These are phyloP conservation scores for Cryptoleucopteryx plumbea DNA, from an alignment of 2,113 vertebrate genomes.

Conservation along the genomic window DNA sequence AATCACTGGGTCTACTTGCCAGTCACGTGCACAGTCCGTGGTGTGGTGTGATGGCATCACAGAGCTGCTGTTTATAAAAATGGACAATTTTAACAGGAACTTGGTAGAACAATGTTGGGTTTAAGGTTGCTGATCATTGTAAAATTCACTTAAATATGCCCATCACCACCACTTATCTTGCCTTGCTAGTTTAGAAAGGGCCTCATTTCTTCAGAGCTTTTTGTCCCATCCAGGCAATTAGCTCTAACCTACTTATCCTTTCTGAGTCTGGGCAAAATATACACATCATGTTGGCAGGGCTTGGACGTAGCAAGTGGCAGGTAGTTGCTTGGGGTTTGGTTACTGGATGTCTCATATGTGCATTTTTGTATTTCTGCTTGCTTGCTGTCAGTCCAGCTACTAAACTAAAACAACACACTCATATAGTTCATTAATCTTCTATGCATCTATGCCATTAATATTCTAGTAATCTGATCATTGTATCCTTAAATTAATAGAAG, in stretches of 20 bases:
- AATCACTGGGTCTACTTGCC: neutral
- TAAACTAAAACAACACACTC: neutral
- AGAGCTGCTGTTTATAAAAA: neutral
- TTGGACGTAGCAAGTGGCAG: neutral
- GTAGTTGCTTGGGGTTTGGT: neutral
- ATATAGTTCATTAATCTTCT: neutral
- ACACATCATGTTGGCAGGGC: neutral
- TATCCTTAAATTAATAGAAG: slow-evolving; percentile 19
- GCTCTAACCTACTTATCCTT: neutral
- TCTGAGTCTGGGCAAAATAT: neutral
- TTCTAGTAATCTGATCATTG: neutral
- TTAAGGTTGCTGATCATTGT: neutral
- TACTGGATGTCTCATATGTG: neutral
- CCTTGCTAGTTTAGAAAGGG: neutral
- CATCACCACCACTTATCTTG: neutral
- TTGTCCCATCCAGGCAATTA: neutral
- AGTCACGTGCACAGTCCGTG: neutral
- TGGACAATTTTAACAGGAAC: neutral
- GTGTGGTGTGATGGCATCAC: neutral
- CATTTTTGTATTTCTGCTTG: neutral
- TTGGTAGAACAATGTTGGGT: neutral
- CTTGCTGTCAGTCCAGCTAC: neutral
- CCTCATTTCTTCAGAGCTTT: neutral
- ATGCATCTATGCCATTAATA: neutral
- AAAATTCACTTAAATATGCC: neutral